phyloP scores from a whole-genome alignment of 2,113 vertebrate species.

The Megaptera novaeangliae region DNA sequence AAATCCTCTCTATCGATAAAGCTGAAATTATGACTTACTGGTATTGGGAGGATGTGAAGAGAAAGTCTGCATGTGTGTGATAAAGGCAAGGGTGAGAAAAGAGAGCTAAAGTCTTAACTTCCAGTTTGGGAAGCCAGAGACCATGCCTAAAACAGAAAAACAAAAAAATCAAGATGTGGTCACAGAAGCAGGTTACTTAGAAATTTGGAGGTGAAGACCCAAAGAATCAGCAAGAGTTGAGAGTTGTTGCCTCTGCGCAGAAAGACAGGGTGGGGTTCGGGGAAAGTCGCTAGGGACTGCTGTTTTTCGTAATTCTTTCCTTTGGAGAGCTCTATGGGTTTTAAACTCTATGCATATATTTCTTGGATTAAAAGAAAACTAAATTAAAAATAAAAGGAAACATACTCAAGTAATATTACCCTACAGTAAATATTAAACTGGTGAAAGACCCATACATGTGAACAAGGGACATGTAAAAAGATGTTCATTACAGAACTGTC shows the following conservation, averaged over 20 bases:
- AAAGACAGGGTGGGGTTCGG: neutral
- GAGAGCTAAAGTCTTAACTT: neutral
- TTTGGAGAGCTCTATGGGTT: neutral
- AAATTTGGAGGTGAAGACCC: neutral
- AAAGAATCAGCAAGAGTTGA: neutral
- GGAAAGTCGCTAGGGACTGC: neutral
- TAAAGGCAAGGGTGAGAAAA: neutral
- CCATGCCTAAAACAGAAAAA: neutral
- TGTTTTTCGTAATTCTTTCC: neutral
- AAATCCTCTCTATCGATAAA: fast-evolving
- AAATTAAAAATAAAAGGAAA: neutral
- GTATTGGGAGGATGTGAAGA: fast-evolving
- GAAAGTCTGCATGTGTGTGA: neutral
- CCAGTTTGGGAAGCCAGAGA: neutral
- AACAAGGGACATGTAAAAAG: neutral
- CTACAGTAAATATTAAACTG: neutral
- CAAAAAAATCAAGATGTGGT: neutral
- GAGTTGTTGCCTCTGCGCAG: neutral
- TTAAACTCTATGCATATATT: neutral
- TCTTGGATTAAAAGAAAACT: neutral
- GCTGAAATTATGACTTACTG: neutral
- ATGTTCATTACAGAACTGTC: neutral
- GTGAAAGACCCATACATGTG: neutral
- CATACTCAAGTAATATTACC: neutral
- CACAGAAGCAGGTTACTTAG: neutral